Conservation (phyloP, 2,888 invertebrate genomes). For the Cartodere bifasciata region DNA sequence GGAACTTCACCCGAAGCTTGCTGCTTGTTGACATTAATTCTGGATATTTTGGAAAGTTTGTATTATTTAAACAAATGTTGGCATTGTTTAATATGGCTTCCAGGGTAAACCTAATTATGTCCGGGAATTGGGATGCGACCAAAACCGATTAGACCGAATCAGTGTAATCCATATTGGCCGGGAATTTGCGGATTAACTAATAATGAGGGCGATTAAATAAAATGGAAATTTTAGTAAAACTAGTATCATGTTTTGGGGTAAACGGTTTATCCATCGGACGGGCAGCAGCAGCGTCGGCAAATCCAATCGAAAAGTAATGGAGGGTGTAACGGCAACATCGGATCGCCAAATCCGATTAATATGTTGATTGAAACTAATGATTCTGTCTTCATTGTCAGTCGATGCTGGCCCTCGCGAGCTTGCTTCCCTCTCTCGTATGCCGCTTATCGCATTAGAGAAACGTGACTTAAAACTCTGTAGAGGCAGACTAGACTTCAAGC, state of each 20-base stretch:
- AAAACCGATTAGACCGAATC: too few relatives aligned
- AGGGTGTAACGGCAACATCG: conserved; percentile 24
- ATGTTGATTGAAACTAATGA: conserved; percentile 35
- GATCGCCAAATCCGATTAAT: conserved; percentile 30
- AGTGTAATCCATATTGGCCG: too few relatives aligned
- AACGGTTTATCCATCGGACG: conserved; percentile 14
- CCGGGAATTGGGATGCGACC: too few relatives aligned
- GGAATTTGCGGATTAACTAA: too few relatives aligned
- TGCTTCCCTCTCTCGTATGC: conserved; percentile 23
- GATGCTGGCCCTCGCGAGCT: conserved; percentile 20
- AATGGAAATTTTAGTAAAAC: conserved; percentile 7
- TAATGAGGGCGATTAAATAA: neutral
- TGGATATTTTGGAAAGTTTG: too few relatives aligned
- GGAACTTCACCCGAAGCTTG: too few relatives aligned
- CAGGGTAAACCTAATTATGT: too few relatives aligned
- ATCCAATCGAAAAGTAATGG: conserved; percentile 27
- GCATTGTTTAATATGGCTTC: too few relatives aligned
- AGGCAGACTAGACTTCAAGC: too few relatives aligned
- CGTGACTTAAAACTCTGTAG: conserved; percentile 32
- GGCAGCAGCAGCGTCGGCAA: too few relatives aligned
- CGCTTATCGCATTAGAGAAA: conserved; percentile 30
- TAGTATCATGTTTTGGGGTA: conserved; percentile 11
- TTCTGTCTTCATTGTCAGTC: conserved; percentile 32
- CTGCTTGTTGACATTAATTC: too few relatives aligned
- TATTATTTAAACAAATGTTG: too few relatives aligned